phyloP scores from a whole-genome alignment of 2,797 vertebrate genomes.

The Tolypeutes matacus region DNA sequence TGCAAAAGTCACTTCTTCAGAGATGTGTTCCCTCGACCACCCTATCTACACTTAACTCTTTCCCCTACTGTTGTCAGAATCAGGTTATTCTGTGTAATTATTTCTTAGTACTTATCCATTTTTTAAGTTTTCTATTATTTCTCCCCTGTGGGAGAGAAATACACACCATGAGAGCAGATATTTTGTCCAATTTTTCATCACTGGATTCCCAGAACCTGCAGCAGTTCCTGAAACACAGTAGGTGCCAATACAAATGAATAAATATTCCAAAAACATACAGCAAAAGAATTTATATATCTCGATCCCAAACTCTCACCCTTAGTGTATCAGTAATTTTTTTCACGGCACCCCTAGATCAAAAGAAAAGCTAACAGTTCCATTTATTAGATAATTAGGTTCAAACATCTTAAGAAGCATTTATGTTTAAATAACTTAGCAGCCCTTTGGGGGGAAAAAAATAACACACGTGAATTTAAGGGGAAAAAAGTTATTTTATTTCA shows the following conservation, averaged over 20 bases:
- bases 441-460: background rate
- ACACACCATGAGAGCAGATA: background rate
- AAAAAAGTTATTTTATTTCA: background rate
- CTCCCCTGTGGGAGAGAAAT: background rate
- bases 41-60: background rate
- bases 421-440: background rate
- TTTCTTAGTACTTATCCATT: background rate
- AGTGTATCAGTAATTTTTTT: background rate
- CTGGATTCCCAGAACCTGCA: background rate
- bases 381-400: background rate
- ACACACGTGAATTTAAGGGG: background rate
- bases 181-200: background rate
- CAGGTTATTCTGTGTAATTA: background rate
- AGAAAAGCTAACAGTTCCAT: background rate
- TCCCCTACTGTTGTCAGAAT: background rate
- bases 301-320: constrained; percentile 1
- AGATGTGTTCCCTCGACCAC: background rate
- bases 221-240: background rate
- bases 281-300: background rate
- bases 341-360: background rate
- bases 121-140: background rate
- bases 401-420: background rate
- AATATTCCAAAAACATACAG: background rate
- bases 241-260: background rate
- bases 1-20: background rate